A percentile compares a stretch with the other conserved stretches of the same genome.
Evolutionary conservation across 2,888 invertebrate species (phyloP).

Genomic region (Carcina quercana): DNA sequence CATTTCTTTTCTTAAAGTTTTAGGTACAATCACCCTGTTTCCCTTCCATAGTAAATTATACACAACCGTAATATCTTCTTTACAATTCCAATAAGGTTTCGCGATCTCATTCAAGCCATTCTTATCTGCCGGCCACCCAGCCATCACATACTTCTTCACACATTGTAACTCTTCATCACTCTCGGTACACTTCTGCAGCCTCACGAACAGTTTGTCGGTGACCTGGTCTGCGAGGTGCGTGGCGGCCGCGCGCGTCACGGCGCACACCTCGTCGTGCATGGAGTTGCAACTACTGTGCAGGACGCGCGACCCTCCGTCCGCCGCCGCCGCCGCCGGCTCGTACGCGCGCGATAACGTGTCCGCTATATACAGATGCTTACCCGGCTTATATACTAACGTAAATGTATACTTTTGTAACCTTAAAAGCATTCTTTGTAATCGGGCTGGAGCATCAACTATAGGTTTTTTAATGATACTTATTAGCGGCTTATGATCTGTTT

Average conservation of each 20-base stretch:
- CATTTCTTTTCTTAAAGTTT: slow-evolving; percentile 3
- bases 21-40: slow-evolving; percentile 5
- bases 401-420: slow-evolving; percentile 16
- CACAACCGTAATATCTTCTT: not conserved
- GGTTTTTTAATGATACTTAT: slow-evolving; percentile 17
- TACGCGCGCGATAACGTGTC: slow-evolving; percentile 12
- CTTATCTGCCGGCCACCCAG: slow-evolving; percentile 11
- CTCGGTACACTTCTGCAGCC: slow-evolving; percentile 7
- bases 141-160: slow-evolving; percentile 8
- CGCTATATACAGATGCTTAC: slow-evolving; percentile 14
- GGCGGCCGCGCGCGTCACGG: not conserved
- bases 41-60: not conserved
- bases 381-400: slow-evolving; percentile 13
- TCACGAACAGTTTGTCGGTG: not conserved
- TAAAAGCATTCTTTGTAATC: slow-evolving; percentile 14
- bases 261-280: not conserved
- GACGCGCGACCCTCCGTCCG: not conserved
- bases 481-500: slow-evolving; percentile 14
- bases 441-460: slow-evolving; percentile 8
- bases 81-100: not conserved
- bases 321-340: slow-evolving; percentile 2
- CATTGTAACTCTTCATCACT: slow-evolving; percentile 7
- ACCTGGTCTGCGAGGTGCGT: not conserved
- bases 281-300: not conserved
- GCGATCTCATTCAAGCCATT: not conserved